Evolutionary conservation across 1,140 invertebrate species (phyloP), one percentile per base, ranked within the genome.

Genomic region (Hyphantria cunea): DNA sequence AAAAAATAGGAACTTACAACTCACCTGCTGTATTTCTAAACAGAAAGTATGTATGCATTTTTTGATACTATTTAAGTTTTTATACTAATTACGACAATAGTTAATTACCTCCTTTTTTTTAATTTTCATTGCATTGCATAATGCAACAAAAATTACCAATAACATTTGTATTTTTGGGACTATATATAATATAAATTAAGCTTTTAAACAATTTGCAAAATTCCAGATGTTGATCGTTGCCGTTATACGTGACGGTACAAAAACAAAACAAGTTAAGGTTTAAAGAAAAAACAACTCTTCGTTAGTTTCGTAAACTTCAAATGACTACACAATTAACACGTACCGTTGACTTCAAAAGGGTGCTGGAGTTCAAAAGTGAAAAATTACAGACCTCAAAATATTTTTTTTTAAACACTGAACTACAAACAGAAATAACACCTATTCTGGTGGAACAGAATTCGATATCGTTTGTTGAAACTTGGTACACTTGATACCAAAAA

Each of bases 401-500:
- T 34, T 37, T 37, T 10, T 10, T 10, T 37, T 11, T 10, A 8
- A 37, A 37, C 11, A 37, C 8, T 37, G 2, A 10, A 37, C 7
- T 7, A 1, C 34, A 37, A 37, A 37, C 34, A 37, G 0, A 37
- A 37, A 17, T 25, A 10, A 49, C 15, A 49, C 47, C 0, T 17
- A 49, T 15, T 9, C 14, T 37, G 2, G 3, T 10, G 11, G 34
- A 37, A 37, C 8, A 37, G 8, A 37, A 11, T 2, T 2, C 17
- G 17, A 25, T 25, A 25, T 25, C 17, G 17, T 25, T 25, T 25
- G 17, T 25, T 5, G 17, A 5, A 34, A 11, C 25, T 8, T 7
- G 12, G 12, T 33, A 56, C 56, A 65, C 39, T 54, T 37, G 32
- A 33, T 41, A 11, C 13, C 37, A 64, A 47, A 63, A 61, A 63